These are phyloP conservation scores for Dolichopus griseipennis DNA, from an alignment of 2,888 invertebrate genomes.

Conservation along the genomic window DNA sequence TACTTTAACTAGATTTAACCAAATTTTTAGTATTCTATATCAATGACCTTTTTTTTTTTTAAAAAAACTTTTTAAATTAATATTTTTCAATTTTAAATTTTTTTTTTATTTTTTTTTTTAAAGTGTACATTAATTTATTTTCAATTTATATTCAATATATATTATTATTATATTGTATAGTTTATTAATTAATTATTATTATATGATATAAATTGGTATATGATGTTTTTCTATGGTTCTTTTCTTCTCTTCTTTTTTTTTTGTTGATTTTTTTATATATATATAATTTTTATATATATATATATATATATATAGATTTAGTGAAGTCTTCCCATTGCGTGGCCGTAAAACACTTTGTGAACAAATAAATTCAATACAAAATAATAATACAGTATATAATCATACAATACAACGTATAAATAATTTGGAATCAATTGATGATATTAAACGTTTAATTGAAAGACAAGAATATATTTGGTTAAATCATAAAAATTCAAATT, in stretches of 20 bases:
- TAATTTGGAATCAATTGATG: slow-evolving; percentile 28
- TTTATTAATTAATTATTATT: too few species aligned
- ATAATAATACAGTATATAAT: slow-evolving; percentile 30
- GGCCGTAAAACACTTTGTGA: slow-evolving; percentile 27
- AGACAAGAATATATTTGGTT: slow-evolving; percentile 20
- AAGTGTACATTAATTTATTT: not conserved
- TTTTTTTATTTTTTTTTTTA: too few species aligned
- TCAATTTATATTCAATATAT: not conserved
- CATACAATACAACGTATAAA: slow-evolving; percentile 33
- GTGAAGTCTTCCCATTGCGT: slow-evolving; percentile 23
- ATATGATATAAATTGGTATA: too few species aligned
- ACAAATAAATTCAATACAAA: slow-evolving; percentile 18
- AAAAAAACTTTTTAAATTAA: too few species aligned
- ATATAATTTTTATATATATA: too few species aligned
- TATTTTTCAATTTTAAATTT: too few species aligned
- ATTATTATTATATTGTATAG: too few species aligned
- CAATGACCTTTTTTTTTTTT: too few species aligned
- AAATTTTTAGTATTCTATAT: too few species aligned
- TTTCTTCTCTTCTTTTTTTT: not conserved
- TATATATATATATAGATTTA: slow-evolving; percentile 23
- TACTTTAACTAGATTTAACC: too few species aligned
- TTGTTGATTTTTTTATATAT: not conserved
- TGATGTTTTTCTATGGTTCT: too few species aligned
- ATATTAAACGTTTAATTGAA: slow-evolving; percentile 29
- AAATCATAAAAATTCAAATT: not conserved